Evolutionary conservation across 2,113 vertebrate species (phyloP), one percentile per base, ranked within the genome.

Genomic region (Vimba vimba): DNA sequence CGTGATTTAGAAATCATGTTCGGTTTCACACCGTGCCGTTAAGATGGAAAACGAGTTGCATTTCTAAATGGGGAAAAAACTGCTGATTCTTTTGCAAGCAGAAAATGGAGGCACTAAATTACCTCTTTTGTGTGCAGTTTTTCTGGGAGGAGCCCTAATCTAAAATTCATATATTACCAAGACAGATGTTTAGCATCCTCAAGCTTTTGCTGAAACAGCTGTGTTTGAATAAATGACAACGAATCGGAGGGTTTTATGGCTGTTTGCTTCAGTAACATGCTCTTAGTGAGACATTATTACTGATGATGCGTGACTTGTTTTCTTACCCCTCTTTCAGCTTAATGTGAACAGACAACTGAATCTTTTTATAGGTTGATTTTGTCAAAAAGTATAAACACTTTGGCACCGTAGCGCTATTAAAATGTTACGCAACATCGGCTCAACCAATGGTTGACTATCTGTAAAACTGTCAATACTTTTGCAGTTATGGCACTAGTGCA

Each of bases 221-320:
- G 92, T 85, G 82, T 79, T 86, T 86, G 90, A 90, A 93, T 88
- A 93, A 93, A 91, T 88, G 84, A 75, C 77, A 86, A 76, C 76
- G 85, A 92, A 91, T 80, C 76, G 91, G 87, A 45, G 25, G 33
- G 86, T 94, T 93, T 92, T 88, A 90, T 88, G 89, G 91, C 43
- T 68, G 62, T 52, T 33, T 82, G 27, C 11, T 52, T 36, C 27
- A 52, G 27, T 52, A 69, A 69, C 43, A 69, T n/a, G 45, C 23
- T 68, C 45, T 52, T 69, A 15, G 43, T n/a, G 27, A 69, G 11
- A 50, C 11, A 15, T 82, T 33, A 17, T 66, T 52, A 55, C 69
- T 36, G 80, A 23, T 50, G 25, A 50, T 69, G 45, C 39, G 4
- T 0, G 8, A 12, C 75, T 36, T 55, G 47, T 33, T 50, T 52